phyloP scores from a whole-genome alignment of 2,113 vertebrate genomes.

The Oenanthe oenanthe region DNA sequence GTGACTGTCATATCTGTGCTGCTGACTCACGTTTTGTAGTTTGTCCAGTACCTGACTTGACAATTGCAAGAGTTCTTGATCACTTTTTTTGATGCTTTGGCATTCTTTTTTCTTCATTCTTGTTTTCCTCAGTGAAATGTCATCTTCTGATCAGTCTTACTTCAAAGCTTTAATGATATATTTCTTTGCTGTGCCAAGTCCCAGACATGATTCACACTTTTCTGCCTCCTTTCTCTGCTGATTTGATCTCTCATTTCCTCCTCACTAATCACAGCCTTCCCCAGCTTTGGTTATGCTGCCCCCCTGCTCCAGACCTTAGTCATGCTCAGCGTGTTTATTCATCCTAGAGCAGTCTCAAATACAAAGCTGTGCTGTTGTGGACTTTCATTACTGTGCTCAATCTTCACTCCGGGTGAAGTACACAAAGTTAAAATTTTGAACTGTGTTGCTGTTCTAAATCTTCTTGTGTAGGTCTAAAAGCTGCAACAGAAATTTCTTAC shows the following conservation, averaged over 20 bases:
- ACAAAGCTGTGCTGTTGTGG: not conserved
- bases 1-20: not conserved
- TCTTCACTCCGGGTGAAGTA: not conserved
- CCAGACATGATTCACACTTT: not conserved
- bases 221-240: conserved; percentile 6
- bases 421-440: not conserved
- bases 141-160: not conserved
- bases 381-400: not conserved
- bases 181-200: not conserved
- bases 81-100: not conserved
- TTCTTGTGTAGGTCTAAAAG: not conserved
- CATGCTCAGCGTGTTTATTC: conserved; percentile 36
- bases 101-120: not conserved
- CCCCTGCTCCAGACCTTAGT: conserved; percentile 64
- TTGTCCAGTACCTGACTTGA: not conserved
- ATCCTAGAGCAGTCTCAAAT: not conserved
- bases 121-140: not conserved
- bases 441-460: not conserved
- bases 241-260: conserved; percentile 30
- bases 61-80: not conserved
- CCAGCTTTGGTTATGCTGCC: conserved; percentile 69
- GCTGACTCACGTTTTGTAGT: not conserved
- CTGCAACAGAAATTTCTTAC: not conserved
- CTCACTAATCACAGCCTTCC: not conserved
- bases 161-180: not conserved